Conservation (phyloP, 1,140 invertebrate genomes). For the Ruditapes philippinarum region DNA sequence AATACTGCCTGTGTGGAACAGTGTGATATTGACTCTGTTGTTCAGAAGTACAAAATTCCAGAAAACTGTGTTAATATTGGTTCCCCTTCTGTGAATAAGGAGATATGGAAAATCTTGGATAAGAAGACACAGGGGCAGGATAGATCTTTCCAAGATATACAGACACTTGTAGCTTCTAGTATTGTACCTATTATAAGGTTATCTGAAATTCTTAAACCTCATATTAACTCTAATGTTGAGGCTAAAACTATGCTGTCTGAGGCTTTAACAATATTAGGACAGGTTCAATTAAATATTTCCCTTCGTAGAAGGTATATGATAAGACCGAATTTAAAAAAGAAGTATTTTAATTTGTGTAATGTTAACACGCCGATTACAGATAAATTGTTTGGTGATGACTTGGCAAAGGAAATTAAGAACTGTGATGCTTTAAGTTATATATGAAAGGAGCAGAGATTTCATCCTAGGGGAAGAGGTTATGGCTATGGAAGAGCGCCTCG, state of each 20-base stretch:
- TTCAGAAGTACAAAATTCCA: conserved; percentile 9
- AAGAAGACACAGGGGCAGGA: background rate
- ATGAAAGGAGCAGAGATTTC: background rate
- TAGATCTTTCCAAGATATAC: conserved; percentile 6
- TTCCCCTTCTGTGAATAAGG: conserved; percentile 5
- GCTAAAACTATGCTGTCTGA: background rate
- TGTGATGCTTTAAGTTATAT: conserved; percentile 15
- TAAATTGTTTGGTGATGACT: conserved; percentile 34
- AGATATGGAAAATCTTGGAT: conserved; percentile 39
- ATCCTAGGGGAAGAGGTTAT: background rate
- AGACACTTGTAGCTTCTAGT: conserved; percentile 16
- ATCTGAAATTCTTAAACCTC: conserved; percentile 6
- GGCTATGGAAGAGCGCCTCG: background rate
- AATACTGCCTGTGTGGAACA: conserved; percentile 13
- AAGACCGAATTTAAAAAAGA: conserved; percentile 2
- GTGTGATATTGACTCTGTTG: background rate
- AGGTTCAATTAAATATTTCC: conserved; percentile 37
- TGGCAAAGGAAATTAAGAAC: conserved; percentile 27
- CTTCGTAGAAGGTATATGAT: conserved; percentile 48
- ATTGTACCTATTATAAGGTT: conserved; percentile 21
- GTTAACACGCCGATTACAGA: background rate
- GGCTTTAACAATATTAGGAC: background rate
- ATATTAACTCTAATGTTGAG: background rate
- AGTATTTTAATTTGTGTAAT: background rate
- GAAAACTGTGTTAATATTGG: background rate